Evolutionary conservation across 2,797 vertebrate species (phyloP).

Genomic region (Amazonetta brasiliensis): DNA sequence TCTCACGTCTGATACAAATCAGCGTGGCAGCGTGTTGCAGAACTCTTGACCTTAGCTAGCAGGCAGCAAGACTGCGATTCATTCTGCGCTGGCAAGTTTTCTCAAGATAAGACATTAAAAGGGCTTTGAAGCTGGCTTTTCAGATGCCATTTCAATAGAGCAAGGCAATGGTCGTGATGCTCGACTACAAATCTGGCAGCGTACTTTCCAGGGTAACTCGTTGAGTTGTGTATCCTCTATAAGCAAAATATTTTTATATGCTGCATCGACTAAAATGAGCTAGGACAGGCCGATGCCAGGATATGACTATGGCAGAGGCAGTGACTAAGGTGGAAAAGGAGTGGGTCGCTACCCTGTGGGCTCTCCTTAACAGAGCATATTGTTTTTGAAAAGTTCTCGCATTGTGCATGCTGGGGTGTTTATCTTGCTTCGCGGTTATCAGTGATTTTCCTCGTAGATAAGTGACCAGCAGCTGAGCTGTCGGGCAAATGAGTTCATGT

Average conservation of each 20-base stretch:
- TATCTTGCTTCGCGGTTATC: conserved; percentile 59
- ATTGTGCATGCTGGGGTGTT: not conserved
- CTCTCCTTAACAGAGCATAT: not conserved
- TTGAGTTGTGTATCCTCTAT: not conserved
- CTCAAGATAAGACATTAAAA: conserved; percentile 9
- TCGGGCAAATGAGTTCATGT: conserved; percentile 13
- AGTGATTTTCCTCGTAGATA: conserved; percentile 50
- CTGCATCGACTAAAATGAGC: not conserved
- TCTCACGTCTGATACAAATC: not conserved
- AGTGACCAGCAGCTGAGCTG: conserved; percentile 49
- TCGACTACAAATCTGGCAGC: not conserved
- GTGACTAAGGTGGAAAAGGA: conserved; percentile 30
- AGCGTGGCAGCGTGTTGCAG: not conserved
- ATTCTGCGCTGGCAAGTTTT: not conserved
- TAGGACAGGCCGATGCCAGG: not conserved
- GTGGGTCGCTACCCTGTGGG: not conserved
- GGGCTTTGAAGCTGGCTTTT: not conserved
- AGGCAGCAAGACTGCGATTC: not conserved
- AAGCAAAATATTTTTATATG: not conserved
- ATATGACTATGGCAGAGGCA: not conserved
- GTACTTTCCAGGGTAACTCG: not conserved
- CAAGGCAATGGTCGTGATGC: not conserved
- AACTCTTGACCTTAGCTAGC: not conserved
- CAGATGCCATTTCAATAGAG: not conserved
- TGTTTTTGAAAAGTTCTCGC: conserved; percentile 28